Conservation (phyloP, 2,797 vertebrate genomes). For the Arctocebus calabarensis region DNA sequence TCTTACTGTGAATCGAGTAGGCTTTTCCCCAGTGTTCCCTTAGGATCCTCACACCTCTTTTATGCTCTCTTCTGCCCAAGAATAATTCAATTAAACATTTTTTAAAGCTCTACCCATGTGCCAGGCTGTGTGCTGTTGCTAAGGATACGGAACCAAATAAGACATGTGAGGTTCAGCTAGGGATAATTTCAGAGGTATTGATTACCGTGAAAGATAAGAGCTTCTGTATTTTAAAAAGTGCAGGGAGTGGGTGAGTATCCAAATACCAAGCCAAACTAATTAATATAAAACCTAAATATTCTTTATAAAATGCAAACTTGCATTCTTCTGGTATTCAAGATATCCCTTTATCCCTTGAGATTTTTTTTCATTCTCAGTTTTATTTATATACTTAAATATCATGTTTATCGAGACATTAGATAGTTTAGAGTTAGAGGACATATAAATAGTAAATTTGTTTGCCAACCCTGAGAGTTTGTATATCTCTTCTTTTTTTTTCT, state of each 20-base stretch:
- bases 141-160: neutral
- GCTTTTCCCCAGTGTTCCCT: neutral
- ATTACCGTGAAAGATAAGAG: neutral
- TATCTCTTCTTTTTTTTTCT: neutral
- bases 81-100: constrained; percentile 45
- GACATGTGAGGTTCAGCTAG: neutral
- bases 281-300: neutral
- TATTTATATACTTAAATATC: neutral
- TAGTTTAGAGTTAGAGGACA: neutral
- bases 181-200: constrained; percentile 3
- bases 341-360: neutral
- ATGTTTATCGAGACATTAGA: neutral
- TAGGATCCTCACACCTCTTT: neutral
- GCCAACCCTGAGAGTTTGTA: neutral
- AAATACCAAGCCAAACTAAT: neutral
- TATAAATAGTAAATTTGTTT: neutral
- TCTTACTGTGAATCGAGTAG: neutral
- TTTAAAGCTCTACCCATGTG: neutral
- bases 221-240: constrained; percentile 3
- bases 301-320: constrained; percentile 22
- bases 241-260: neutral
- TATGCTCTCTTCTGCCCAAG: neutral
- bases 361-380: neutral
- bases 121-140: neutral
- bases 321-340: neutral